These are phyloP conservation scores for Colletes latitarsis DNA, from an alignment of 1,140 invertebrate genomes.

Conservation along the genomic window DNA sequence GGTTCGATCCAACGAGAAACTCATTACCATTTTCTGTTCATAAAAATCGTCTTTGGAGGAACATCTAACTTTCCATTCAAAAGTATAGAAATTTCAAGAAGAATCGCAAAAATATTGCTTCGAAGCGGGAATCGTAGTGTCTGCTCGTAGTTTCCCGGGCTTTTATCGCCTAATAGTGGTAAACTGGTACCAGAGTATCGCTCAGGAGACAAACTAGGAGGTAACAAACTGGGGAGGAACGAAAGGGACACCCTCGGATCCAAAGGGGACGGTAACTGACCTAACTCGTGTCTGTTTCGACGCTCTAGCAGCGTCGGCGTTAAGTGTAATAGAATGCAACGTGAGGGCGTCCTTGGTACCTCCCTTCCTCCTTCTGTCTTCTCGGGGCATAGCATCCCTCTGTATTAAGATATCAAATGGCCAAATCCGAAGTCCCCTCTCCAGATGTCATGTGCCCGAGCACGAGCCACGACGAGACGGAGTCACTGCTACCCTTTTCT, in stretches of 20 bases:
- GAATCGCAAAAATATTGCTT: too few relatives aligned
- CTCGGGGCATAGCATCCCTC: conserved; percentile 42
- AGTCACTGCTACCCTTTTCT: conserved; percentile 73
- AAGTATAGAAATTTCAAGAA: too few relatives aligned
- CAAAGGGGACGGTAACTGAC: conserved; percentile 58
- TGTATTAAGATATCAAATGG: conserved; percentile 80
- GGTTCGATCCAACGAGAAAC: too few relatives aligned
- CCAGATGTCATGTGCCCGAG: conserved; percentile 69
- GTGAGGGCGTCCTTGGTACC: conserved; percentile 52
- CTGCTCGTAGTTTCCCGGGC: too few relatives aligned
- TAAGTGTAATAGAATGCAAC: conserved; percentile 60
- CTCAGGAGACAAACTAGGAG: not conserved
- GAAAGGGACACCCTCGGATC: conserved; percentile 48
- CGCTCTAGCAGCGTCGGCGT: conserved; percentile 30
- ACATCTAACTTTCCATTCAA: too few relatives aligned
- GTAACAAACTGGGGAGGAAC: not conserved
- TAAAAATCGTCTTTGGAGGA: too few relatives aligned
- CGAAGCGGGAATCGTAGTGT: too few relatives aligned
- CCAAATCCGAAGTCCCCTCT: conserved; percentile 69
- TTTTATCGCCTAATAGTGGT: not conserved
- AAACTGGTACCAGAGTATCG: too few relatives aligned
- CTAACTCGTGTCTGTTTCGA: conserved; percentile 51
- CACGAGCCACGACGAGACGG: conserved; percentile 41
- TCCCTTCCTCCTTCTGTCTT: not conserved
- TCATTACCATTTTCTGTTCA: too few relatives aligned